phyloP scores from a whole-genome alignment of 2,113 vertebrate species.

The Hemibagrus wyckioides region DNA sequence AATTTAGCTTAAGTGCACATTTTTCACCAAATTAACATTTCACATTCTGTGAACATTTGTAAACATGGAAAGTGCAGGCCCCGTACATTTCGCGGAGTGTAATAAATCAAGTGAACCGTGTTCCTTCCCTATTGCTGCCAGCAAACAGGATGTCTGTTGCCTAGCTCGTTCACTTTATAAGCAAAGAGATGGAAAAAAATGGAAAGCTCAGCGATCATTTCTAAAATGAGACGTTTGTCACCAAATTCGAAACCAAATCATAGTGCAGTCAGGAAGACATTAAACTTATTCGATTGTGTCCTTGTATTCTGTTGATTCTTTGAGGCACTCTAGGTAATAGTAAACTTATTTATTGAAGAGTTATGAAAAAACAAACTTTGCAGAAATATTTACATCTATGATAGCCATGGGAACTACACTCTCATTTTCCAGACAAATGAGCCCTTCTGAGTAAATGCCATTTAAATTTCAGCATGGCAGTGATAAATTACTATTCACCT shows the following conservation, averaged over 20 bases:
- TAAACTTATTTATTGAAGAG: not conserved
- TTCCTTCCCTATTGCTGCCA: constrained; percentile 10
- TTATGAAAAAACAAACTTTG: constrained; percentile 6
- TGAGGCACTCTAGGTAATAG: not conserved
- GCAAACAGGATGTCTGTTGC: not conserved
- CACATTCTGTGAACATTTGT: constrained; percentile 18
- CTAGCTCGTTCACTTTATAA: not conserved
- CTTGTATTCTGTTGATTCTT: not conserved
- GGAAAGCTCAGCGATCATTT: constrained; percentile 17
- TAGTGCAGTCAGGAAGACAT: constrained; percentile 1
- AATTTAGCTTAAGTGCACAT: constrained; percentile 15
- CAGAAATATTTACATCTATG: not conserved
- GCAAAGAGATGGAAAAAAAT: not conserved
- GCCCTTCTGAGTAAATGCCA: constrained; percentile 4
- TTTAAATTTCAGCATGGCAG: constrained; percentile 10
- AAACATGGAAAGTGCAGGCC: constrained; percentile 11
- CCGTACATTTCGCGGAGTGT: not conserved
- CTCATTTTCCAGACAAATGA: constrained; percentile 27
- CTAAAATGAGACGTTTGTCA: constrained; percentile 16
- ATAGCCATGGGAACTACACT: constrained; percentile 9
- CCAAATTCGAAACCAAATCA: constrained; percentile 5
- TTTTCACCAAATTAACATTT: constrained; percentile 33
- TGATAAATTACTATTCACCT: constrained; percentile 14
- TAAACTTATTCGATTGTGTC: not conserved
- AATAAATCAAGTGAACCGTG: constrained; percentile 36